A percentile compares a stretch with the other conserved stretches of the same genome.
Evolutionary conservation across 1,140 invertebrate genomes (phyloP).

Genomic region (Oreohelix idahoensis): DNA sequence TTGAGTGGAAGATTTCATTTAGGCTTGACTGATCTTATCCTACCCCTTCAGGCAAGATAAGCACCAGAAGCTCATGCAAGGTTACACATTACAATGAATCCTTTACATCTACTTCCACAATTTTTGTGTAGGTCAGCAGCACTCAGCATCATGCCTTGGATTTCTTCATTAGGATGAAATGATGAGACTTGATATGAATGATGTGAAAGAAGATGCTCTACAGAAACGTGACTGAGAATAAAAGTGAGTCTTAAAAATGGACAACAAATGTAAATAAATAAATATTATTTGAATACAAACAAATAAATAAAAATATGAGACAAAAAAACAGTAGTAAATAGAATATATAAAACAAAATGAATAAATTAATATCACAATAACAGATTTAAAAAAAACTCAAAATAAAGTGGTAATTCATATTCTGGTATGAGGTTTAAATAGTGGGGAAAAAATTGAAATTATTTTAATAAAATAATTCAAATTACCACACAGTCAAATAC

Average conservation of each 20-base stretch:
- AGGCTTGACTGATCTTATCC: conserved; percentile 2
- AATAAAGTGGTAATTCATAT: not conserved
- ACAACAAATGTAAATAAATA: not conserved
- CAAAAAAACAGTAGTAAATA: not conserved
- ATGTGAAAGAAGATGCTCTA: not conserved
- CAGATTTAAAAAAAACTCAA: not conserved
- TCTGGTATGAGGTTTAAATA: too few species aligned
- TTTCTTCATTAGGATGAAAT: not conserved
- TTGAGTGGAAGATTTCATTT: not conserved
- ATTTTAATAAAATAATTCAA: not conserved
- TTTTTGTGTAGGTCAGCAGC: not conserved
- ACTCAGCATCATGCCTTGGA: not conserved
- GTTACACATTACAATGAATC: not conserved
- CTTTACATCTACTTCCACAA: not conserved
- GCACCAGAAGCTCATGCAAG: not conserved
- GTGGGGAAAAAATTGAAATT: not conserved
- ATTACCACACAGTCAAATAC: too few species aligned
- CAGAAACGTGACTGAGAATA: not conserved
- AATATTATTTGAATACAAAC: not conserved
- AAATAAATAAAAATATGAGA: not conserved
- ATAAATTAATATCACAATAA: not conserved
- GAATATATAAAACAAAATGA: too few species aligned
- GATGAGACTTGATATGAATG: not conserved
- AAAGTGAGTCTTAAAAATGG: not conserved
- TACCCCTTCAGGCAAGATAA: conserved; percentile 9